These are phyloP conservation scores for Calephelis virginiensis DNA, from an alignment of 1,140 invertebrate species.

Conservation along the genomic window DNA sequence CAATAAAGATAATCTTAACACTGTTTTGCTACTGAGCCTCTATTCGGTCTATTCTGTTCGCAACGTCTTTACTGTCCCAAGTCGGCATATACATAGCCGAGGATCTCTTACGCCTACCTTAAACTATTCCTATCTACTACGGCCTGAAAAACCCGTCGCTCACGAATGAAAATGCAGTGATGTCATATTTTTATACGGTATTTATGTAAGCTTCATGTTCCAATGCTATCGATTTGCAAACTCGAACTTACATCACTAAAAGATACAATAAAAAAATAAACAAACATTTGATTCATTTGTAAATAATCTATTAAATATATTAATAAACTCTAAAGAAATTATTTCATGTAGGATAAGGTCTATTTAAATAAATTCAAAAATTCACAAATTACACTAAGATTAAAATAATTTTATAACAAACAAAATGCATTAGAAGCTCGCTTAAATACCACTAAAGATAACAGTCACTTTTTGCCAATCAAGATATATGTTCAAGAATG, in stretches of 20 bases:
- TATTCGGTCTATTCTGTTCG: slow-evolving; percentile 5
- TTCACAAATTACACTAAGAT: slow-evolving; percentile 2
- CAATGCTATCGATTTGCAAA: background rate
- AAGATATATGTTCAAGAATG: background rate
- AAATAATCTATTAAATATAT: slow-evolving; percentile 11
- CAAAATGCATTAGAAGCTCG: slow-evolving; percentile 9
- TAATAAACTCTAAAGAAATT: slow-evolving; percentile 6
- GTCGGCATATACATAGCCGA: slow-evolving; percentile 18
- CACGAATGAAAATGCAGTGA: slow-evolving; percentile 1
- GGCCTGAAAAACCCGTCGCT: slow-evolving; percentile 15
- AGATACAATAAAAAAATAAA: slow-evolving; percentile 6
- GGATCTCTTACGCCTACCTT: slow-evolving; percentile 9
- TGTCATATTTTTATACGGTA: slow-evolving; percentile 8
- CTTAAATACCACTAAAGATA: slow-evolving; percentile 7
- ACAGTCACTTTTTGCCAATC: slow-evolving; percentile 3
- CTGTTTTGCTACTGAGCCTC: background rate
- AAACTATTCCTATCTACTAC: slow-evolving; percentile 10
- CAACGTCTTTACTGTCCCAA: slow-evolving; percentile 8
- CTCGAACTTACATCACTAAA: background rate
- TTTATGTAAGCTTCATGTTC: slow-evolving; percentile 7
- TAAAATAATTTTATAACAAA: background rate
- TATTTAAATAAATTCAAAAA: background rate
- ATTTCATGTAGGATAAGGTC: background rate
- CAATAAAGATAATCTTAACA: slow-evolving; percentile 27
- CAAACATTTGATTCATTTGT: slow-evolving; percentile 10